Conservation (phyloP, 1,140 invertebrate species). For the Papilio xuthus region DNA sequence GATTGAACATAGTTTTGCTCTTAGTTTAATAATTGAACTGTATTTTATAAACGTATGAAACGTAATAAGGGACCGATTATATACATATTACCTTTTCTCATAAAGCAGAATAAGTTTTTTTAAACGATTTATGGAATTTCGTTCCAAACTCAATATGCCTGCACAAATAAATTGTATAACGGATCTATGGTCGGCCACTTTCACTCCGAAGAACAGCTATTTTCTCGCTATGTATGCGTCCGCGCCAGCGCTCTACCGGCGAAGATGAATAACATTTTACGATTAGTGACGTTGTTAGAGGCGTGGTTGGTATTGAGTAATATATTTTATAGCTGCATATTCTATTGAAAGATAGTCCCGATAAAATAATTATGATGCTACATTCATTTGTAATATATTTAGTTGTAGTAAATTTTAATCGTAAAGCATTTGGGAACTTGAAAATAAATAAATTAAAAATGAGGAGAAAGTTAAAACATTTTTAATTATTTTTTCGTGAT, state of each 20-base stretch:
- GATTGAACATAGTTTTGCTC: neutral
- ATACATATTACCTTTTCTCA: neutral
- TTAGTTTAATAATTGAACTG: neutral
- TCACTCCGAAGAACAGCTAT: slow-evolving; percentile 73
- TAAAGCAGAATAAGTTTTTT: neutral
- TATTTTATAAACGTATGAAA: neutral
- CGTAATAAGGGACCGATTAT: no score
- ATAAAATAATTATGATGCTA: neutral
- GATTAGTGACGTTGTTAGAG: slow-evolving; percentile 43
- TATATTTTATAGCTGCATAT: slow-evolving; percentile 8
- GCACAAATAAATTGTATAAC: slow-evolving; percentile 56
- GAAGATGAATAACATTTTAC: slow-evolving; percentile 69
- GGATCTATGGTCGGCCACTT: slow-evolving; percentile 72
- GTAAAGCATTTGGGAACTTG: neutral
- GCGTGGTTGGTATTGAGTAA: slow-evolving; percentile 44
- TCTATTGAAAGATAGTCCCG: slow-evolving; percentile 12
- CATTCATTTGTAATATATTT: neutral
- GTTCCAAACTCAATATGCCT: neutral
- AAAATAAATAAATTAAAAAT: neutral
- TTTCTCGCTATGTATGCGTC: slow-evolving; percentile 64
- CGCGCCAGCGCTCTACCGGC: slow-evolving; percentile 45
- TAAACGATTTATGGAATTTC: no score
- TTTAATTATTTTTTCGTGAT: neutral
- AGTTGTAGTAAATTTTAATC: neutral
- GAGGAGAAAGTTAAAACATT: neutral